Evolutionary conservation across 2,797 vertebrate genomes (phyloP), one percentile per base, ranked within the genome.

Genomic region (Onychomys torridus): DNA sequence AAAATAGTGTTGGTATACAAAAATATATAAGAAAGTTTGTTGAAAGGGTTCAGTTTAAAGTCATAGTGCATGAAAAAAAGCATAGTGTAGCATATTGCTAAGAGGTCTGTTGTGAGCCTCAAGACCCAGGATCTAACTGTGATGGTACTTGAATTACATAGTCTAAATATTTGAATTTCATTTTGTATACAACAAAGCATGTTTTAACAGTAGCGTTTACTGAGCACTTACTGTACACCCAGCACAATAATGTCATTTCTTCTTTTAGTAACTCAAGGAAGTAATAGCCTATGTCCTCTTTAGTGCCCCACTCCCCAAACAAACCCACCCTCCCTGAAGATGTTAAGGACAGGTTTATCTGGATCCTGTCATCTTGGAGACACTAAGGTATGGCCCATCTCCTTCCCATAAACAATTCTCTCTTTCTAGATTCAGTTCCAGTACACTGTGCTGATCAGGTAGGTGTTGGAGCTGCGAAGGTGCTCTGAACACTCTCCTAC

Each of bases 1-100:
- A 97, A 97, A 97, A 82, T 90, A 89, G 89, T 96, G 85, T 92
- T 97, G 96, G 95, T 95, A 93, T 93, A 94, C 67, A 96, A 95
- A 73, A 88, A 75, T 89, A 89, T 94, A 52, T 91, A 96, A 95
- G 77, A 75, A 40, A 89, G 71, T 86, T 97, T 97, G 96, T 96
- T 96, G 87, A 88, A 93, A 77, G 23, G 21, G 46, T 94, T 98
- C 96, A 61, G 93, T 95, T 97, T 97, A 96, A 96, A 96, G 89
- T 95, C 96, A 96, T 71, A 96, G 77, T 71, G 77, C 91, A 86
- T 97, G 93, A n/a, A 97, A 96, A 97, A 89, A 96, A 95, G 71
- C 37, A 81, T 78, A 95, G 86, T 34, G 46, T 91, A 86, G 83
- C 65, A 40, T 14, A 49, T 91, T 95, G 90, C 96, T 96, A 93